These are phyloP conservation scores for Leptonema lineaticorne DNA, from an alignment of 1,140 invertebrate species.

Conservation along the genomic window DNA sequence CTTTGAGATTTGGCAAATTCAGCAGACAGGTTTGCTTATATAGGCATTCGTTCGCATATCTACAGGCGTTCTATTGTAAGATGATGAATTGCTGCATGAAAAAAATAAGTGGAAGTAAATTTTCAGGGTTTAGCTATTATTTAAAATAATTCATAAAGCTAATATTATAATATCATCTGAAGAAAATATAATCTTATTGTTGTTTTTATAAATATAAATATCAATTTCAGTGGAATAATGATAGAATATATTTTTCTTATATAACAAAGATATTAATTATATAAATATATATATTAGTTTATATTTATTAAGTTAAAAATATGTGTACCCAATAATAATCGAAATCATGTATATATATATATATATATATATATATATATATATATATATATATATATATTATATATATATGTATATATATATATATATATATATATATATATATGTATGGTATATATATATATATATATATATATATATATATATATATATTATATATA, in stretches of 20 bases:
- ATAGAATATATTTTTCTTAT: no score
- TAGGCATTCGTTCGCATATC: background rate
- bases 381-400: no score
- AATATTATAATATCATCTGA: background rate
- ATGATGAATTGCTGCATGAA: constrained; percentile 2
- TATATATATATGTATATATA: no score
- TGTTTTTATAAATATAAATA: background rate
- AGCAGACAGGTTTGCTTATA: background rate
- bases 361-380: no score
- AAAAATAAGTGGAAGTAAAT: background rate
- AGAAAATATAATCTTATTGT: background rate
- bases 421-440: no score
- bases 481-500: background rate
- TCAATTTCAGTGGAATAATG: no score
- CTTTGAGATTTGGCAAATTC: background rate
- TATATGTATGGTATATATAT: no score
- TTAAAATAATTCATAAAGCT: background rate
- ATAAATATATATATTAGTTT: no score
- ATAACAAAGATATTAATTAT: no score
- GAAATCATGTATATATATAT: no score
- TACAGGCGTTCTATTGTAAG: constrained; percentile 9
- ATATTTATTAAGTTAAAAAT: no score
- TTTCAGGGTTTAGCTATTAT: background rate
- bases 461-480: background rate
- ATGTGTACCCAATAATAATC: no score